These are phyloP conservation scores for Hyles vespertilio DNA, from an alignment of 1,140 invertebrate species.

Conservation along the genomic window DNA sequence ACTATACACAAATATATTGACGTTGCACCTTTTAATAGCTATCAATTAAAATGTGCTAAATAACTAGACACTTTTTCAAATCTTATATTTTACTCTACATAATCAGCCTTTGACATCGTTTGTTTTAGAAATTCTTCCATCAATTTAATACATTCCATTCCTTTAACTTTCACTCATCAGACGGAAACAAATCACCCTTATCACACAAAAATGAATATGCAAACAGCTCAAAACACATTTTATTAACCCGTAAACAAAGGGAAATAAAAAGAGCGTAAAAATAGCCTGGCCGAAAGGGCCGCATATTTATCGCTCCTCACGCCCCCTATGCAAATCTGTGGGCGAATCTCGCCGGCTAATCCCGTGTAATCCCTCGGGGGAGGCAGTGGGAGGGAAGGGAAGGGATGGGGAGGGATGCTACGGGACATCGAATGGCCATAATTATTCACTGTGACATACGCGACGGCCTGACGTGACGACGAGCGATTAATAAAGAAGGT, in stretches of 20 bases:
- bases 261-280: constrained; percentile 1
- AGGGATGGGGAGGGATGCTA: too few species aligned
- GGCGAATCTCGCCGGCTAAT: background rate
- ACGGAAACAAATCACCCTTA: background rate
- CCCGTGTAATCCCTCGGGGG: constrained; percentile 1
- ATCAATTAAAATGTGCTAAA: too few species aligned
- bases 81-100: too few species aligned
- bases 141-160: too few species aligned
- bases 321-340: background rate
- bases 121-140: too few species aligned
- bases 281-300: background rate
- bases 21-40: too few species aligned
- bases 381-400: background rate
- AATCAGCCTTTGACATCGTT: too few species aligned
- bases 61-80: too few species aligned
- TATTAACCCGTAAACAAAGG: background rate
- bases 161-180: background rate
- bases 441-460: constrained; percentile 5
- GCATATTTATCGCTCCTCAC: background rate
- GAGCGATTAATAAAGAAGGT: constrained; percentile 3
- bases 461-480: background rate
- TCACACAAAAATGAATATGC: background rate
- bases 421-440: background rate
- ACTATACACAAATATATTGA: too few species aligned
- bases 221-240: background rate